phyloP scores from a whole-genome alignment of 2,113 vertebrate species.

The Puntigrus tetrazona region DNA sequence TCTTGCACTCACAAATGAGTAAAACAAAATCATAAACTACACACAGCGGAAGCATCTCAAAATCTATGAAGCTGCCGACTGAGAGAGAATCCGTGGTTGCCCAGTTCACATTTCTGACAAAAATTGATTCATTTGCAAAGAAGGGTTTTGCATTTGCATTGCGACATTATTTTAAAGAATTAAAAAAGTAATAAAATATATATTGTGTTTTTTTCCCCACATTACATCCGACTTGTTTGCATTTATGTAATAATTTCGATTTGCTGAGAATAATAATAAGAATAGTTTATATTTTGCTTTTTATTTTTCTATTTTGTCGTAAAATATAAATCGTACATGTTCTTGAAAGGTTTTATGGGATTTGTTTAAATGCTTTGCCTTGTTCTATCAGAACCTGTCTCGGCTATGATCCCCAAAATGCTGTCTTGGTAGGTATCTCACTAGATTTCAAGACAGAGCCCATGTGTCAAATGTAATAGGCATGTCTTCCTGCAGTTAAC shows the following conservation, averaged over 20 bases:
- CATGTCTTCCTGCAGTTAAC: slow-evolving; percentile 8
- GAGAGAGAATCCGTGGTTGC: background rate
- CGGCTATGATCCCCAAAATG: background rate
- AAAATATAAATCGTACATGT: background rate
- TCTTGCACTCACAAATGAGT: background rate
- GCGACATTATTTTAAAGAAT: background rate
- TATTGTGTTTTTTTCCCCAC: background rate
- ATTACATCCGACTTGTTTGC: background rate
- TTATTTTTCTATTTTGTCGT: background rate
- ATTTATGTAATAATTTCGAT: background rate
- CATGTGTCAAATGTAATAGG: background rate
- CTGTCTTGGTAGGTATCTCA: background rate
- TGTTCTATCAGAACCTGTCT: background rate
- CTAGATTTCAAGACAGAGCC: background rate
- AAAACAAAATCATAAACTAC: background rate
- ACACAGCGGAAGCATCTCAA: background rate
- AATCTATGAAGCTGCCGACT: background rate
- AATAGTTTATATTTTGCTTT: background rate
- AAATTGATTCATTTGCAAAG: background rate
- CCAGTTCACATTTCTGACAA: too few species aligned
- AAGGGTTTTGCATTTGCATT: background rate
- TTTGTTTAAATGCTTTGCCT: background rate
- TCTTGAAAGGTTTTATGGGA: background rate
- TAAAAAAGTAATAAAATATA: background rate
- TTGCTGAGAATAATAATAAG: background rate